These are phyloP conservation scores for Globodera ellingtonae DNA, from an alignment of 1,140 invertebrate species.

Conservation along the genomic window DNA sequence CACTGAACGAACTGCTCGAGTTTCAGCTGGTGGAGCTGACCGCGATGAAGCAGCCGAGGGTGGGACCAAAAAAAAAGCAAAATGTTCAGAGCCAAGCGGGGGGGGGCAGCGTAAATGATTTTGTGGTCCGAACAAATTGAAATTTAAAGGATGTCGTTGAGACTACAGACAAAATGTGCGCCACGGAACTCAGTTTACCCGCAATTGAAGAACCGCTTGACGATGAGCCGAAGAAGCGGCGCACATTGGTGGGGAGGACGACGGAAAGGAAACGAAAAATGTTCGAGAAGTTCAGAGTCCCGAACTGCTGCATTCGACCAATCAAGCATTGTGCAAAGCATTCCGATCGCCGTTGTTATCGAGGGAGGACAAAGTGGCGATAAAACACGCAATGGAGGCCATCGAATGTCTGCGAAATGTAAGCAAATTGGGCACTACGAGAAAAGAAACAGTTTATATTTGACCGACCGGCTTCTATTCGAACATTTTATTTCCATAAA, in stretches of 20 bases:
- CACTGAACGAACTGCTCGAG: conserved; percentile 59
- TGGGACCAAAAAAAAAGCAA: background rate
- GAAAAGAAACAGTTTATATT: too few relatives aligned
- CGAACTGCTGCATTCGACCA: background rate
- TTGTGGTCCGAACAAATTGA: background rate
- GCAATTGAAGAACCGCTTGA: background rate
- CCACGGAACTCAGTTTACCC: background rate
- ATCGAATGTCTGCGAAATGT: conserved; percentile 38
- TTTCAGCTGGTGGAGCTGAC: conserved; percentile 60
- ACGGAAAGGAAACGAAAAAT: background rate
- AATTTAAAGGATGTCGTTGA: background rate
- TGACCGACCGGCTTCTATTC: too few relatives aligned
- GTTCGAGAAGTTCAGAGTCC: background rate
- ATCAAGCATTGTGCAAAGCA: background rate
- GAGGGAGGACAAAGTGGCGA: conserved; percentile 15
- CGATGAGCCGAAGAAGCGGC: conserved; percentile 1
- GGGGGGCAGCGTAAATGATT: background rate
- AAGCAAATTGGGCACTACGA: background rate
- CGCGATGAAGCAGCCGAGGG: conserved; percentile 24
- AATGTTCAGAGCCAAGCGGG: too few relatives aligned
- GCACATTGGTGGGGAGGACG: conserved; percentile 5
- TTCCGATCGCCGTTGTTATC: conserved; percentile 6
- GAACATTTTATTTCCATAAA: too few relatives aligned
- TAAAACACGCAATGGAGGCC: conserved; percentile 30
- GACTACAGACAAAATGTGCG: background rate